Evolutionary conservation across 2,113 vertebrate genomes (phyloP), one percentile per base, ranked within the genome.

Genomic region (Carassius carassius): DNA sequence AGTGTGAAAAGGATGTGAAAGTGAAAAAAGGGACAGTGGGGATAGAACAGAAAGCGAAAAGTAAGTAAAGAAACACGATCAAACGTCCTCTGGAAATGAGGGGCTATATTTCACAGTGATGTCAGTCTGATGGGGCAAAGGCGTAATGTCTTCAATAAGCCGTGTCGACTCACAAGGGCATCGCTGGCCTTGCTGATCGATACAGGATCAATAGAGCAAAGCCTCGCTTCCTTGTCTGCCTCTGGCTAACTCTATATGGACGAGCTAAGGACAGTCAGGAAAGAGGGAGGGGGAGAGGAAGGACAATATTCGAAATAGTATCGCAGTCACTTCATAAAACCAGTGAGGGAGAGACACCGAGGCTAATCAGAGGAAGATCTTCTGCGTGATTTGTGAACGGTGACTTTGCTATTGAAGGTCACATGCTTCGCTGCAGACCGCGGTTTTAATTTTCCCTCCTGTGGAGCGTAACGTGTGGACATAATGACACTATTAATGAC

Each of bases 301-400:
- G 60, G 60, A 41, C 81, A 67, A 76, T 58, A 47, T 69, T 86
- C 74, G 51, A 78, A 91, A 89, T 86, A 89, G 86, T 69, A 69
- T 74, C 84, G 78, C 56, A 86, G 87, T 85, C 35, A 77, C 84
- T 87, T 83, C 78, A 84, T 63, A 80, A 25, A 76, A 23, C 29
- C 29, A 72, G 60, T 16, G 29, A 60, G 25, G 35, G 47, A 49
- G 74, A 72, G 62, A 67, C 85, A 85, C 85, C 76, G 73, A 86
- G 37, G 73, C 41, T 63, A 67, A 56, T 2, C 74, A 58, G 73
- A 19, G 29, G 32, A 32, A 47, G n/a, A 41, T 56, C 60, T 67
- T 44, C 32, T 1, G 35, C 4, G 25, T 51, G 44, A 70, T 41
- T 72, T 72, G 47, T 82, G 29, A 35, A 37, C 16, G 49, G 32